These are phyloP conservation scores for Gryllus longicercus DNA, from an alignment of 2,888 invertebrate genomes.

Conservation along the genomic window DNA sequence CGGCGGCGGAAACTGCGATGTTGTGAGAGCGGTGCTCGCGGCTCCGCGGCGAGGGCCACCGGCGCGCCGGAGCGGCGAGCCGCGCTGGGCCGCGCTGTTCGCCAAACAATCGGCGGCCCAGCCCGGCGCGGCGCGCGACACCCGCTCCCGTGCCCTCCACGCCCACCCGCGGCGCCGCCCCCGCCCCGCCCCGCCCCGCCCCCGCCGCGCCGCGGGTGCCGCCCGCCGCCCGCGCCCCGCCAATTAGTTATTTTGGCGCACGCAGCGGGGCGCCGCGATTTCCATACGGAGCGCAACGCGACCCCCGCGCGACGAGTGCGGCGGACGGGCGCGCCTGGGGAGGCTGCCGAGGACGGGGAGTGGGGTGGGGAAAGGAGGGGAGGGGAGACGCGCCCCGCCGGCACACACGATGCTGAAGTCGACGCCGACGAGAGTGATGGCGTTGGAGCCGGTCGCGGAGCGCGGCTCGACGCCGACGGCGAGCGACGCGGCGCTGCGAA, in stretches of 20 bases:
- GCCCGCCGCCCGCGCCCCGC: not conserved
- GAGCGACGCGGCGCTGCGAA: slow-evolving; percentile 40
- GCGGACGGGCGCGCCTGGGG: too few relatives aligned
- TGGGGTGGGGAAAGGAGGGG: too few relatives aligned
- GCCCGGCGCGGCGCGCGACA: not conserved
- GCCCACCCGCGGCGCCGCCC: not conserved
- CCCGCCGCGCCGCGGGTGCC: not conserved
- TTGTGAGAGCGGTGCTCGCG: not conserved
- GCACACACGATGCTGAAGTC: too few relatives aligned
- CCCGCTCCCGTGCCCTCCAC: not conserved
- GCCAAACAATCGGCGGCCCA: not conserved
- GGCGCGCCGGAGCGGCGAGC: not conserved
- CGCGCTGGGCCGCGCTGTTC: not conserved
- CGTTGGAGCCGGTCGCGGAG: not conserved
- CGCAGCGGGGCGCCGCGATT: slow-evolving; percentile 3
- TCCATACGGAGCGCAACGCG: not conserved
- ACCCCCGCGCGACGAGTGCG: not conserved
- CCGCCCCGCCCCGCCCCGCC: not conserved
- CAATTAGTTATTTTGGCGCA: slow-evolving; percentile 1
- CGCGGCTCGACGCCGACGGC: not conserved
- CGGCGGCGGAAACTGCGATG: not conserved
- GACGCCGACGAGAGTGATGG: too few relatives aligned
- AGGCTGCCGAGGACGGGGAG: too few relatives aligned
- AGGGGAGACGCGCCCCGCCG: too few relatives aligned
- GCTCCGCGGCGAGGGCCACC: not conserved